Evolutionary conservation across 2,797 vertebrate genomes (phyloP), one percentile per base, ranked within the genome.

Genomic region (Pygocentrus nattereri): DNA sequence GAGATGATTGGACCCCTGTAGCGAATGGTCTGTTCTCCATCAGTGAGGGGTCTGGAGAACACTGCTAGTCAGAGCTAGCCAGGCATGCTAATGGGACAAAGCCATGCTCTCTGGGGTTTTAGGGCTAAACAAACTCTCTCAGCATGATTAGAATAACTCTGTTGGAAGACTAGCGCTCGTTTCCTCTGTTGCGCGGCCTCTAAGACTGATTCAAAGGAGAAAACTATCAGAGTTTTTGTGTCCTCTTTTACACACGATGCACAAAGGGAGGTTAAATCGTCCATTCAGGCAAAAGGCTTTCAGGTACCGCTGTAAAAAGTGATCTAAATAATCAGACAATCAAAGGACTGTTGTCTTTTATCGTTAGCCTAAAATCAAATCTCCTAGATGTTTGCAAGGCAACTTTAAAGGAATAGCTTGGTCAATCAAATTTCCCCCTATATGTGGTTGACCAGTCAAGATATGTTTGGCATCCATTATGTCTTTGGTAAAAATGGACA

Each of bases 1-100:
- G 75, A 62, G 67, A 31, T 69, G 41, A 61, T 12, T 15, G 54
- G 88, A 83, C 82, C 86, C 93, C 84, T 78, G 89, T 90, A 86
- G 89, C 88, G 86, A 85, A 84, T 76, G 38, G 52, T 83, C 88
- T 85, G 84, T 78, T 68, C 77, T 58, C 81, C 85, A 2, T 75
- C 84, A 23, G 62, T 27, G 49, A 69, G 56, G 49, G 41, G 54
- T 5, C 58, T 34, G 21, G 4, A 16, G 47, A 59, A 65, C 84
- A 90, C 89, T 76, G 86, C 89, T 84, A 86, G 84, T 76, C 85
- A 19, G 84, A 90, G 89, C 89, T 91, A 90, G 88, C 86, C 81
- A 70, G 84, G 76, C 67, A 71, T 87, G 85, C 85, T 89, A 91
- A 90, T 77, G 80, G 87, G 86, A 90, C 84, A 83, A 92, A 87